A percentile compares a stretch with the other conserved stretches of the same genome.
These are phyloP conservation scores for Rhopalosiphum padi DNA, from an alignment of 1,140 invertebrate genomes.

Conservation along the genomic window DNA sequence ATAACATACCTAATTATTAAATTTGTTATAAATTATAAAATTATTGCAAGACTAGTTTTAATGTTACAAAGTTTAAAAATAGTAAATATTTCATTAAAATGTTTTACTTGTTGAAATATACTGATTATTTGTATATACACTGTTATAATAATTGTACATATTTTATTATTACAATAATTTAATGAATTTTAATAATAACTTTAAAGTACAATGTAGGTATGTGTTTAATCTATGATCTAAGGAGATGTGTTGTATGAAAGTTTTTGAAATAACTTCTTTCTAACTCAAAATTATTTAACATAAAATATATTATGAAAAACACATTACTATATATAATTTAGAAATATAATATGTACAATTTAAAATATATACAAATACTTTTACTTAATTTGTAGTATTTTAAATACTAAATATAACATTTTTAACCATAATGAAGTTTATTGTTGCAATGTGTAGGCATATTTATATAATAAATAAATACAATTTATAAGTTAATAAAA, in stretches of 20 bases:
- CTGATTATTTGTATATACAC: background rate
- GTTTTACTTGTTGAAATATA: background rate
- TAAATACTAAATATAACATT: background rate
- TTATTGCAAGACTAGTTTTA: background rate
- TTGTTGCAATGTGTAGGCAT: no score
- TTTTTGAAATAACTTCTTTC: background rate
- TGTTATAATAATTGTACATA: background rate
- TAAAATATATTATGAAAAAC: no score
- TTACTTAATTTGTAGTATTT: no score
- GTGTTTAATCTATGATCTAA: background rate
- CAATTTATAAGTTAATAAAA: no score
- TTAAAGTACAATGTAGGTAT: background rate
- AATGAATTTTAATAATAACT: background rate
- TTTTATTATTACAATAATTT: background rate
- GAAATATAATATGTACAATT: background rate
- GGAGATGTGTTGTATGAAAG: background rate
- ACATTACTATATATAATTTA: no score
- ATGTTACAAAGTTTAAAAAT: background rate
- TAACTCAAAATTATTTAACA: no score
- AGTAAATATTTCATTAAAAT: background rate
- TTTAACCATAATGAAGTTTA: background rate
- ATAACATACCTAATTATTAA: background rate
- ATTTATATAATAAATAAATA: no score
- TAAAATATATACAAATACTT: background rate
- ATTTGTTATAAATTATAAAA: background rate